Evolutionary conservation across 1,140 invertebrate genomes (phyloP), one percentile per base, ranked within the genome.

Genomic region (Hermatobates lingyangjiaoensis): DNA sequence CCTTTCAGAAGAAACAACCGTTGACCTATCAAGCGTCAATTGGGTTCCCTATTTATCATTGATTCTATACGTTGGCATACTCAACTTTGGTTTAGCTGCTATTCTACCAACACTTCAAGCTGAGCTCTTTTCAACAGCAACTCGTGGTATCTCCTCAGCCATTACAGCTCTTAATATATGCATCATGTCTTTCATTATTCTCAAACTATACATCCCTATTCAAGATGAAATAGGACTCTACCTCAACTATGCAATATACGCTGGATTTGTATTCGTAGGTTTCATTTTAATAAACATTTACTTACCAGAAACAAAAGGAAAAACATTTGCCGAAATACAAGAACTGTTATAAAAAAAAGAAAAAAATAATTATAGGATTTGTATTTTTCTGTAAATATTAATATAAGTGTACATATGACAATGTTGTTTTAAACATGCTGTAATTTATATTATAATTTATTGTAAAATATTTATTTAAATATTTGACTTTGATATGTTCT

Each of bases 151-250:
- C 0, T 57, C 56, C 3, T 58, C 53, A 27, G 55, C 53, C 0
- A 45, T 56, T 7, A 54, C 50, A 18, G 51, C 54, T 18, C 45
- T 59, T 15, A 55, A 50, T 23, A 52, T 57, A 21, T 57, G 57
- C 3, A 42, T 57, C 12, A 28, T 51, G 3, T 57, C 57, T 4
- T 59, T 91, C 62, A 51, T 89, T 27, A 72, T 88, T 7, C 88
- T 86, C 2, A 80, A 80, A 56, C 80, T 75, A 59, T 89, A 86
- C 63, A 68, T 45, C 7, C 45, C 20, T 25, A 39, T 51, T 12
- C 27, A 24, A 7, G 38, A 42, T 18, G 25, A 21, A 3, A 10
- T 42, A 23, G 56, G 56, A 5, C 48, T 56, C 28, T 54, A 52
- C 48, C 20, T 50, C 5, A 56, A 56, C 27, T 58, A 50, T 24